These are phyloP conservation scores for Schizotus pectinicornis DNA, from an alignment of 2,888 invertebrate genomes.

Conservation along the genomic window DNA sequence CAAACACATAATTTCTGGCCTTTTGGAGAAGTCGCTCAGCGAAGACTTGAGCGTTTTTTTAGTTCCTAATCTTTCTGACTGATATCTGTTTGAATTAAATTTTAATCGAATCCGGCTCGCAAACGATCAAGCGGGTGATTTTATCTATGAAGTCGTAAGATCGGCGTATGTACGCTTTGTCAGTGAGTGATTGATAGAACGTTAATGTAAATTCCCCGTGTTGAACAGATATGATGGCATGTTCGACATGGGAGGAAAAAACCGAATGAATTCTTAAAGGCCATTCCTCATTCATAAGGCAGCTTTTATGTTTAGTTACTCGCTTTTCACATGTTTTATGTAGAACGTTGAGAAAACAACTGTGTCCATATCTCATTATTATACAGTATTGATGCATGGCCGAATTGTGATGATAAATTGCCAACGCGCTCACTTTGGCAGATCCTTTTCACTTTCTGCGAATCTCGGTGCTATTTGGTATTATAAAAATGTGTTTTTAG, in stretches of 20 bases:
- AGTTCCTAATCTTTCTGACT: background rate
- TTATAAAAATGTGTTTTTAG: constrained; percentile 1
- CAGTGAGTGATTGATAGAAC: constrained; percentile 28
- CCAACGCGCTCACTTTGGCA: constrained; percentile 2
- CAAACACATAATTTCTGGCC: too few species aligned
- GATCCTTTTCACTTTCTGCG: background rate
- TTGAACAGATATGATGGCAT: constrained; percentile 28
- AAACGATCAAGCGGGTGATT: background rate
- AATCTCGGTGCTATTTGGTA: background rate
- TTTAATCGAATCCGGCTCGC: background rate
- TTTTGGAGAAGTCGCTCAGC: too few species aligned
- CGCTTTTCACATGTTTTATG: constrained; percentile 24
- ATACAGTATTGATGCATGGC: constrained; percentile 19
- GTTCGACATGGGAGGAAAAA: constrained; percentile 11
- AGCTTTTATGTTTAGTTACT: constrained; percentile 27
- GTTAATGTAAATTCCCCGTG: constrained; percentile 29
- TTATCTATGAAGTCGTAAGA: constrained; percentile 12
- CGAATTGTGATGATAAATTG: constrained; percentile 15
- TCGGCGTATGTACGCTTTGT: constrained; percentile 13
- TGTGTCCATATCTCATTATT: constrained; percentile 1
- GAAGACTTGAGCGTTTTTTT: too few species aligned
- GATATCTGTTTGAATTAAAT: background rate
- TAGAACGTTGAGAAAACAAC: constrained; percentile 20
- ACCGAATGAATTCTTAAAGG: constrained; percentile 16
- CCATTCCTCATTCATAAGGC: constrained; percentile 28